These are phyloP conservation scores for Ctenochaetus hawaiiensis DNA, from an alignment of 2,797 vertebrate genomes.

Conservation along the genomic window DNA sequence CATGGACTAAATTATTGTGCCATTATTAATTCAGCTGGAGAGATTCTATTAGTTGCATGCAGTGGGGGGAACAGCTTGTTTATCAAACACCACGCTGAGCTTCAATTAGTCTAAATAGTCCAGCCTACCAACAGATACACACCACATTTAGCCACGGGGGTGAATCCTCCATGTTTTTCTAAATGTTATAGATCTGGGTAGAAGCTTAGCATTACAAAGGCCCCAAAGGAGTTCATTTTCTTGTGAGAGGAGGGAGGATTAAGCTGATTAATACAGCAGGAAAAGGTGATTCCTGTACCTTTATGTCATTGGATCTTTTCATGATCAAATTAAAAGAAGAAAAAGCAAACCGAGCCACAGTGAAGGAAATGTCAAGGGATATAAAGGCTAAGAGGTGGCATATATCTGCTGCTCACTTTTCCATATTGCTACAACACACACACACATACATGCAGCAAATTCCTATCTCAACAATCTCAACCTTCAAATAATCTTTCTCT, in stretches of 20 bases:
- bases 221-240: slow-evolving; percentile 41
- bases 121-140: slow-evolving; percentile 56
- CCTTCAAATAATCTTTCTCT: slow-evolving; percentile 4
- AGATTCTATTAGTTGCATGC: slow-evolving; percentile 71
- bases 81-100: slow-evolving; percentile 72
- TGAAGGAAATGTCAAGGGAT: slow-evolving; percentile 56
- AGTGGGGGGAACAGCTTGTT: slow-evolving; percentile 67
- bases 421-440: not conserved
- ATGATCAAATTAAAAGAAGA: slow-evolving; percentile 39
- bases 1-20: slow-evolving; percentile 53
- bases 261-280: slow-evolving; percentile 39
- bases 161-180: slow-evolving; percentile 34
- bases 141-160: slow-evolving; percentile 50
- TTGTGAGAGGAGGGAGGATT: slow-evolving; percentile 17
- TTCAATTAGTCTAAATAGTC: slow-evolving; percentile 76
- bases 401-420: slow-evolving; percentile 20
- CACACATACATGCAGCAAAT: not conserved
- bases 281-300: slow-evolving; percentile 31
- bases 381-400: slow-evolving; percentile 46
- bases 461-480: slow-evolving; percentile 2
- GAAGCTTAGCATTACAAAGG: slow-evolving; percentile 49
- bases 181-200: slow-evolving; percentile 52
- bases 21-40: slow-evolving; percentile 64
- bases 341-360: slow-evolving; percentile 25
- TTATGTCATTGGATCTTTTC: slow-evolving; percentile 41